Evolutionary conservation across 1,140 invertebrate species (phyloP), one percentile per base, ranked within the genome.

Genomic region (Linepithema humile): DNA sequence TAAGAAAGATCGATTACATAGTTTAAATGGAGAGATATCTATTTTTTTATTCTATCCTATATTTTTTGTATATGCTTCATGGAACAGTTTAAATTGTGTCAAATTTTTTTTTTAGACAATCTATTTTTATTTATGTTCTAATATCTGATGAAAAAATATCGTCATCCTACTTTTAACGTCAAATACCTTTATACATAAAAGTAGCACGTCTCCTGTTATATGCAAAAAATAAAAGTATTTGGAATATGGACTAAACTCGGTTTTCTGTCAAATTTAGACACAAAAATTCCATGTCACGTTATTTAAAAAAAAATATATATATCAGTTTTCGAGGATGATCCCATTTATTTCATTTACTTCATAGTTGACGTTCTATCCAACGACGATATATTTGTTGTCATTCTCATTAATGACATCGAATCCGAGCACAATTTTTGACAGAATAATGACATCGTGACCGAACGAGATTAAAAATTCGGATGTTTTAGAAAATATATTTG

Each of bases 1-100:
- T 40, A 69, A 55, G 23, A 29, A 23, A 48, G 45, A 78, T 78
- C 75, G 62, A 78, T 78, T 78, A 53, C 75, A 38, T n/a, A 53
- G 62, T 78, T 75, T 60, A 29, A 45, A 29, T n/a, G 23, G n/a
- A 15, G 26, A 69, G 35, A 69, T 55, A 29, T 40, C 32, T 17
- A 67, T 78, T 69, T 67, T 64, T 78, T 65, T 32, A 17, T n/a
- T 4, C 32, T 69, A 43, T 55, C 26, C 26, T 65, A 40, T 29
- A 35, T 15, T 67, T 64, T 72, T 3, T 12, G 23, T 7, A 2
- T 3, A 17, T 23, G 23, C 5, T 17, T 1, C 6, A 32, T 23
- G 3, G 17, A 29, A 23, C 4, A 10, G 0, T 62, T 43, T 55
- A 45, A 26, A 29, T 38, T 29, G 20, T 38, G 9, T 38, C 15